These are phyloP conservation scores for Chaetophractus vellerosus DNA, from an alignment of 2,797 vertebrate species.

Conservation along the genomic window DNA sequence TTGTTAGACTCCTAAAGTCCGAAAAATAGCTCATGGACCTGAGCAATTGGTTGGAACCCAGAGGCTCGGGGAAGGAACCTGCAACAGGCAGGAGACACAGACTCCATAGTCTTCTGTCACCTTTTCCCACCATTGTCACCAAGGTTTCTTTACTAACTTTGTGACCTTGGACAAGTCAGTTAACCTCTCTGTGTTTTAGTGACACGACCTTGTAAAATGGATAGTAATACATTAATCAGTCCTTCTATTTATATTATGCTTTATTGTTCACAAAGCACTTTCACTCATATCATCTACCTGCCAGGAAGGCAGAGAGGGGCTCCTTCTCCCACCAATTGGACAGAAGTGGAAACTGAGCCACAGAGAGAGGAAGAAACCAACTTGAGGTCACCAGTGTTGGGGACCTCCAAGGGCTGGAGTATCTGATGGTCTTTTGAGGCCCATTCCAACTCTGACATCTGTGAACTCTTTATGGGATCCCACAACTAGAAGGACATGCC, in stretches of 20 bases:
- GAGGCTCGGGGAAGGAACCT: background rate
- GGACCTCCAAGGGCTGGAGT: too few species aligned
- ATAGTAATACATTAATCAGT: background rate
- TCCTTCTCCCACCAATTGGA: background rate
- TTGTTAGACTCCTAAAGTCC: slow-evolving; percentile 37
- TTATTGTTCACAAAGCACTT: background rate
- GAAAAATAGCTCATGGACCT: background rate
- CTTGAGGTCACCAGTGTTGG: background rate
- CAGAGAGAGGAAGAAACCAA: background rate
- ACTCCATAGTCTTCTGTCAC: background rate
- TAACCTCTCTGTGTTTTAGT: background rate
- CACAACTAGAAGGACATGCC: background rate
- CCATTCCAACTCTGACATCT: background rate
- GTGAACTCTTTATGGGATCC: background rate
- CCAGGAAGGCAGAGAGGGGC: background rate
- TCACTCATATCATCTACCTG: background rate
- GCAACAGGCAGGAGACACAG: background rate
- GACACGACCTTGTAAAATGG: background rate
- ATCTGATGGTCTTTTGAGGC: background rate
- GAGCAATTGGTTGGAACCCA: background rate
- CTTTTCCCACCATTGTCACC: background rate
- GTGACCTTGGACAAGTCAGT: slow-evolving; percentile 39
- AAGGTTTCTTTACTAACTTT: background rate
- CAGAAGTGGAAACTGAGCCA: slow-evolving; percentile 27
- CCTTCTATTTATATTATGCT: background rate